Conservation (phyloP, 1,140 invertebrate genomes). For the Drosophila carrolli region DNA sequence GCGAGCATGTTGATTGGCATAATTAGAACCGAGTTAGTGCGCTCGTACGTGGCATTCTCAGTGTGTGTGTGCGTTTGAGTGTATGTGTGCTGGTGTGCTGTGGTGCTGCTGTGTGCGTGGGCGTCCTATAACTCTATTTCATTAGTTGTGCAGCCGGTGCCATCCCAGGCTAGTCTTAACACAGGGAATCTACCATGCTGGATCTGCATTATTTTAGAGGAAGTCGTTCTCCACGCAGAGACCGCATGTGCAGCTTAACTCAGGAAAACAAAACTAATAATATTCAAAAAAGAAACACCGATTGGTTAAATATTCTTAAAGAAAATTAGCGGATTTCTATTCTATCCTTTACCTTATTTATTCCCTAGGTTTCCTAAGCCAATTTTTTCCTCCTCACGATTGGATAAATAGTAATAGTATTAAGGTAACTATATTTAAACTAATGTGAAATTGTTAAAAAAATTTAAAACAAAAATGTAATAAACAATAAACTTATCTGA, state of each 20-base stretch:
- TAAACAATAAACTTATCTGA: no score
- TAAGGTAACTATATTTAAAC: no score
- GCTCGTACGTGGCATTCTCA: constrained; percentile 14
- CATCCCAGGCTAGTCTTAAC: constrained; percentile 14
- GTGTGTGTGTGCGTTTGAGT: constrained; percentile 5
- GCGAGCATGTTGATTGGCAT: constrained; percentile 68
- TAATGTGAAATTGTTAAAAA: no score
- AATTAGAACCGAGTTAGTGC: constrained; percentile 63
- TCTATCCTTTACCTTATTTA: no score
- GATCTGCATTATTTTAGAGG: constrained; percentile 56
- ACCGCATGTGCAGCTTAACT: constrained; percentile 25
- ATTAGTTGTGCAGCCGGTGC: constrained; percentile 67
- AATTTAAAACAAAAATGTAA: no score
- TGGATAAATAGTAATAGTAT: no score
- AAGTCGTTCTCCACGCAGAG: constrained; percentile 1
- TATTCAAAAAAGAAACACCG: neutral
- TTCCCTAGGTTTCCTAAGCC: no score
- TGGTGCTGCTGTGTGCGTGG: constrained; percentile 2
- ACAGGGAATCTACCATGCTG: constrained; percentile 17
- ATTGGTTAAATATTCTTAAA: neutral
- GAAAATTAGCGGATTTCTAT: no score
- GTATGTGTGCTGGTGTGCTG: constrained; percentile 25
- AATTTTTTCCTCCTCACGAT: neutral
- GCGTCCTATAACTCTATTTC: constrained; percentile 59
- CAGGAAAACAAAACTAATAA: constrained; percentile 15